Evolutionary conservation across 2,888 invertebrate genomes (phyloP).

Genomic region (Drosophila tripunctata): DNA sequence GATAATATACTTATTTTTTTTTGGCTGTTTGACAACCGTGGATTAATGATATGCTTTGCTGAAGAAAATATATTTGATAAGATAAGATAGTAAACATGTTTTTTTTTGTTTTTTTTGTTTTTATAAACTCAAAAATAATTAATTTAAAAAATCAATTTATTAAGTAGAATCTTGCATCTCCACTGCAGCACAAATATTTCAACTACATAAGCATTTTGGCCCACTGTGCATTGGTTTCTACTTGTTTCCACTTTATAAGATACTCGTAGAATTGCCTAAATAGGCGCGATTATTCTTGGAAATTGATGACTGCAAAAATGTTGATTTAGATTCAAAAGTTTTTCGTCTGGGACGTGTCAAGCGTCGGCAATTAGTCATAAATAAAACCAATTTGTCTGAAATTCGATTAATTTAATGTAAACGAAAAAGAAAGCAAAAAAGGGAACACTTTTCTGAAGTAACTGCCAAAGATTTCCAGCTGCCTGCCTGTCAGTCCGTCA

Average conservation of each 20-base stretch:
- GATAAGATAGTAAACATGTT: not conserved
- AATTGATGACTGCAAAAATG: conserved; percentile 45
- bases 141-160: too few species aligned
- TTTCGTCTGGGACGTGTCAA: conserved; percentile 14
- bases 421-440: too few species aligned
- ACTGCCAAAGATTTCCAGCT: conserved; percentile 8
- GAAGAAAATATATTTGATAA: not conserved
- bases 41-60: conserved; percentile 11
- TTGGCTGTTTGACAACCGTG: conserved; percentile 28
- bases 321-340: conserved; percentile 40
- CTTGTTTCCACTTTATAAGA: not conserved
- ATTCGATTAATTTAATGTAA: conserved; percentile 32
- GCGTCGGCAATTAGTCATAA: conserved; percentile 39
- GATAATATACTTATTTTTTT: conserved; percentile 40
- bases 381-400: conserved; percentile 40
- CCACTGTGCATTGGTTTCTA: conserved; percentile 3
- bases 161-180: too few species aligned
- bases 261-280: not conserved
- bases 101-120: not conserved
- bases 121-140: too few species aligned
- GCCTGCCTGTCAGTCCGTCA: not conserved
- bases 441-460: conserved; percentile 19
- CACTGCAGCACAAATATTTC: too few species aligned
- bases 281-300: conserved; percentile 4
- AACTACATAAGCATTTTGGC: too few species aligned